Evolutionary conservation across 2,797 vertebrate genomes (phyloP).

Genomic region (Orestias chungarensis): DNA sequence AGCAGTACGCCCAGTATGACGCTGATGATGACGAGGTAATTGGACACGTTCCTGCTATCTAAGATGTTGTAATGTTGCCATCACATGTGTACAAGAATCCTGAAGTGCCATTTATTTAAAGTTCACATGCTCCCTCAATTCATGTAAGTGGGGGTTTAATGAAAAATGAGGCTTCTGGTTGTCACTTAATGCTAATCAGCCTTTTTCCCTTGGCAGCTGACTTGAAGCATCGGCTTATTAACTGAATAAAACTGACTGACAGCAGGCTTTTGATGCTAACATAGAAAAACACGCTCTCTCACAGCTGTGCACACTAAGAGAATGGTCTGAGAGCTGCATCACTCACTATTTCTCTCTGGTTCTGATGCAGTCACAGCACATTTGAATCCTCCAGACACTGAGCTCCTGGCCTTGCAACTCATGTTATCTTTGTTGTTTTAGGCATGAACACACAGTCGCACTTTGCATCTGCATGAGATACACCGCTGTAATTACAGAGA

Average conservation of each 20-base stretch:
- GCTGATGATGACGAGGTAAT: constrained; percentile 96
- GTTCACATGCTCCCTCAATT: constrained; percentile 7
- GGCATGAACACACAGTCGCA: not conserved
- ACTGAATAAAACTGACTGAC: constrained; percentile 59
- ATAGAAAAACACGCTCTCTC: constrained; percentile 18
- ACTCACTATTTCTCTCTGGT: constrained; percentile 51
- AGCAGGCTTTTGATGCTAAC: constrained; percentile 39
- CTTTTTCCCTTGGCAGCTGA: constrained; percentile 30
- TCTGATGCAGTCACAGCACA: constrained; percentile 48
- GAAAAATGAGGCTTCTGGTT: constrained; percentile 27
- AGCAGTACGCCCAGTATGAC: constrained; percentile 95
- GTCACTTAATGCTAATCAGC: constrained; percentile 49
- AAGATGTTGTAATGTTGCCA: not conserved
- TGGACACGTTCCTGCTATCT: not conserved
- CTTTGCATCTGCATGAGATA: constrained; percentile 12
- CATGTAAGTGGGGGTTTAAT: constrained; percentile 17
- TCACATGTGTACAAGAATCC: not conserved
- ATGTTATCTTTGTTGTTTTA: constrained; percentile 5
- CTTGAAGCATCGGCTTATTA: constrained; percentile 51
- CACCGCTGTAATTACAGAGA: constrained; percentile 15
- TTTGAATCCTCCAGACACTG: constrained; percentile 59
- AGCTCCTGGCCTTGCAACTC: constrained; percentile 47
- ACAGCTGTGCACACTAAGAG: constrained; percentile 32
- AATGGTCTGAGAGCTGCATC: constrained; percentile 47
- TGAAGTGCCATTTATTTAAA: constrained; percentile 8